Evolutionary conservation across 2,888 invertebrate genomes (phyloP), one percentile per base, ranked within the genome.

Genomic region (Schrankia costaestrigalis): DNA sequence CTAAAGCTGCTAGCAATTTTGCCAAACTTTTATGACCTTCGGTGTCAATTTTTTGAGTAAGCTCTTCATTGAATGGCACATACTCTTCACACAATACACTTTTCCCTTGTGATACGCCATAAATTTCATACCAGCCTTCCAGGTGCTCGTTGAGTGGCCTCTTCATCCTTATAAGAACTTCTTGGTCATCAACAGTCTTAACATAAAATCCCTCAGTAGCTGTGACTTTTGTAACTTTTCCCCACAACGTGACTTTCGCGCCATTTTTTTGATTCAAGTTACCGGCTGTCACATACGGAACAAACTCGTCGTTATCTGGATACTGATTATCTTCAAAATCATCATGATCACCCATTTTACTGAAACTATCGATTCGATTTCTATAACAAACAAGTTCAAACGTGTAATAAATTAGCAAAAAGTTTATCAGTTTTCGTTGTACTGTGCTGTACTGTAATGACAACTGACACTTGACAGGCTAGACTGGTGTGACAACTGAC

Each of bases 71-170:
- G 46, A 89, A 80, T 0, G 77, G 65, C 0, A 85, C 68, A 44
- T 84, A 86, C 31, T 88, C 87, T 30, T 88, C 87, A 46, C 87
- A 87, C 31, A 88, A 46, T 4, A 89, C 64, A 43, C 71, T 74
- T 36, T 78, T 85, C 8, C 87, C 88, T 65, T 87, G 86, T 1
- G 83, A 81, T 4, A 79, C 75, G 7, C 89, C 88, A 30, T 72
- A 70, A 17, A 88, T 79, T 46, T 89, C 89, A 38, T 84, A 85
- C 88, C 89, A 89, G 4, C 88, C 88, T 57, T 86, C 87, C 8
- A 88, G 56, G 1, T 81, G 66, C 34, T 87, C 88, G 15, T 63
- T 71, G 34, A 85, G 45, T 1, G 87, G 88, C 26, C 54, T 77
- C 38, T 73, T 77, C 25, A 87, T 48, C 42, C 61, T 76, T 24